These are phyloP conservation scores for Erythrolamprus reginae DNA, from an alignment of 2,113 vertebrate species.

Conservation along the genomic window DNA sequence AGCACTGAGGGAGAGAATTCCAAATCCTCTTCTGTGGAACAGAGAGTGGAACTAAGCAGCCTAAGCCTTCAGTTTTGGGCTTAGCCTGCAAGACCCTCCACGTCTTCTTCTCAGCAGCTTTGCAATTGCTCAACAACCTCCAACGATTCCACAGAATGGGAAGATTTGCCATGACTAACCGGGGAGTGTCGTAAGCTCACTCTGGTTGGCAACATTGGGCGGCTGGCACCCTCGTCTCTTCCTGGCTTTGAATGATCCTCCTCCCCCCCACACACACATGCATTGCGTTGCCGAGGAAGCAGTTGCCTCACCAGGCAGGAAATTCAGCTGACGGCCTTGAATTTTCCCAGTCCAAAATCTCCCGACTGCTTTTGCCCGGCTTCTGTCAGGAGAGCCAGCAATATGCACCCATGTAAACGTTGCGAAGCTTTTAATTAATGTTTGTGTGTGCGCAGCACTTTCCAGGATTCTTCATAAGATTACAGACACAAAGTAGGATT, in stretches of 20 bases:
- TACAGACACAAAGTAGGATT: not conserved
- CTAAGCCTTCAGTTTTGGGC: not conserved
- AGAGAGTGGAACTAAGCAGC: too few relatives aligned
- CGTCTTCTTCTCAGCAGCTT: not conserved
- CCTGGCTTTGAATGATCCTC: not conserved
- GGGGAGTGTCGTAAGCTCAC: not conserved
- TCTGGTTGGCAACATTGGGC: not conserved
- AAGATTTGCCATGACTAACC: not conserved
- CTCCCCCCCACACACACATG: not conserved
- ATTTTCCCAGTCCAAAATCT: constrained; percentile 3
- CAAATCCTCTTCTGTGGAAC: not conserved
- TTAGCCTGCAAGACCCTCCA: not conserved
- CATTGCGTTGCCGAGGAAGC: not conserved
- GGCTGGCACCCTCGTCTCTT: not conserved
- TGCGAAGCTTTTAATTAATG: constrained; percentile 31
- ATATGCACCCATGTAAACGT: constrained; percentile 4
- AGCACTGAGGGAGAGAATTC: not conserved
- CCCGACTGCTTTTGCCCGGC: not conserved
- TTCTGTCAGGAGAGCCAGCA: not conserved
- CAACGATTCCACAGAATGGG: not conserved
- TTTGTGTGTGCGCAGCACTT: constrained; percentile 7
- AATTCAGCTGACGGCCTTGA: not conserved
- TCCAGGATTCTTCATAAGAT: not conserved
- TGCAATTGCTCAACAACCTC: not conserved
- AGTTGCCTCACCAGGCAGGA: not conserved